These are phyloP conservation scores for Artemia sinica DNA, from an alignment of 2,888 invertebrate species.

Conservation along the genomic window DNA sequence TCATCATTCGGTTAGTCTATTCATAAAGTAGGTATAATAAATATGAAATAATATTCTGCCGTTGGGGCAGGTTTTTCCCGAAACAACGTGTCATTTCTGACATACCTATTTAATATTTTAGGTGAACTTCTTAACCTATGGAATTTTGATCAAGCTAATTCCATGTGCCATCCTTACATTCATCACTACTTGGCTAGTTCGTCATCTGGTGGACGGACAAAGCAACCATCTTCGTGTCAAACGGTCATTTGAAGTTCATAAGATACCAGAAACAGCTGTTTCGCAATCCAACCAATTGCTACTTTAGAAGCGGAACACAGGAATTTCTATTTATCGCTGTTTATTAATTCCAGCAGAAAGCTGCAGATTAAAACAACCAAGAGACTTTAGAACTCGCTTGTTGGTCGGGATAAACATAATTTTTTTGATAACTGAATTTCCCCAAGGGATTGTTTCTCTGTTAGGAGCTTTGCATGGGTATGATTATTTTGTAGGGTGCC, in stretches of 20 bases:
- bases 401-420: neutral
- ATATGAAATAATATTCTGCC: too few species aligned
- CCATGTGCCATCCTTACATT: neutral
- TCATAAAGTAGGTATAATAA: too few species aligned
- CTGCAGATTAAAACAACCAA: neutral
- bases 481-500: neutral
- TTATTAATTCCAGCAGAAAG: neutral
- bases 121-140: neutral
- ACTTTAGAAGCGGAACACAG: neutral
- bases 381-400: constrained; percentile 10
- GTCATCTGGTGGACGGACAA: neutral
- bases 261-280: neutral
- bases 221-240: neutral
- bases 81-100: too few species aligned
- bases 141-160: constrained; percentile 1
- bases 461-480: neutral
- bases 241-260: neutral
- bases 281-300: neutral
- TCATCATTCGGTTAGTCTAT: too few species aligned
- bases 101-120: neutral
- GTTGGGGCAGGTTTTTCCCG: too few species aligned
- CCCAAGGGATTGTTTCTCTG: neutral
- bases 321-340: neutral
- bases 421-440: neutral
- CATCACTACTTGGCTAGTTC: neutral